Conservation (phyloP, 1,140 invertebrate genomes). For the Drosophila rufa region DNA sequence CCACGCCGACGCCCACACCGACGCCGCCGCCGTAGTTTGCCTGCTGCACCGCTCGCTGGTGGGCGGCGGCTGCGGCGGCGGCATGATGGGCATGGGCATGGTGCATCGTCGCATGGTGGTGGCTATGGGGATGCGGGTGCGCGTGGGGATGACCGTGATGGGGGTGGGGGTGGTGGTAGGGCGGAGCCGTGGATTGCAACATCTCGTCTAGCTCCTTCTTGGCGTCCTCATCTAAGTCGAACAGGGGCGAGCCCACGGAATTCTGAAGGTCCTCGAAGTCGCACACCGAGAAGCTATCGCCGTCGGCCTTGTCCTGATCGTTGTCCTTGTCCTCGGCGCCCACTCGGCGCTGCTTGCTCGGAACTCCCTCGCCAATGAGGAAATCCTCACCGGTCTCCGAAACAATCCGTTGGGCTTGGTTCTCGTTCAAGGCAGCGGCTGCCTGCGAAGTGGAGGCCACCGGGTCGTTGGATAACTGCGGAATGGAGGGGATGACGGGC, state of each 20-base stretch:
- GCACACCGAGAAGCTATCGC: slow-evolving; percentile 46
- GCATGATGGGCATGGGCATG: slow-evolving; percentile 64
- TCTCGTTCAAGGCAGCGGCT: slow-evolving; percentile 65
- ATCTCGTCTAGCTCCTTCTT: slow-evolving; percentile 84
- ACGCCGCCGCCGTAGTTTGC: slow-evolving; percentile 51
- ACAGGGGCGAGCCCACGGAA: slow-evolving; percentile 78
- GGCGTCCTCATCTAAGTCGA: slow-evolving; percentile 85
- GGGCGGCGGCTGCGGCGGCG: slow-evolving; percentile 49
- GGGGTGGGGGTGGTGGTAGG: slow-evolving; percentile 67
- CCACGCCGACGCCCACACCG: slow-evolving; percentile 35
- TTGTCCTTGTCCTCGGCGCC: slow-evolving; percentile 19
- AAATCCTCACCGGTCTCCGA: slow-evolving; percentile 71
- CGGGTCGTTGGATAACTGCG: slow-evolving; percentile 62
- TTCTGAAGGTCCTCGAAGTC: slow-evolving; percentile 75
- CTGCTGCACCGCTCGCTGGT: slow-evolving; percentile 63
- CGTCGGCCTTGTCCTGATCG: slow-evolving; percentile 33
- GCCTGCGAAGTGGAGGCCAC: slow-evolving; percentile 81
- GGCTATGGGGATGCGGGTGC: slow-evolving; percentile 47
- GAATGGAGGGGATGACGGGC: neutral
- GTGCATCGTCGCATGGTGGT: slow-evolving; percentile 45
- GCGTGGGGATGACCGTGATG: slow-evolving; percentile 51
- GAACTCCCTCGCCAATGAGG: slow-evolving; percentile 17
- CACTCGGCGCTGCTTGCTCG: slow-evolving; percentile 20
- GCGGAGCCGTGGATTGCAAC: slow-evolving; percentile 82
- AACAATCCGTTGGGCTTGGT: slow-evolving; percentile 27